Conservation (phyloP, 2,113 vertebrate genomes). For the Chloebia gouldiae region DNA sequence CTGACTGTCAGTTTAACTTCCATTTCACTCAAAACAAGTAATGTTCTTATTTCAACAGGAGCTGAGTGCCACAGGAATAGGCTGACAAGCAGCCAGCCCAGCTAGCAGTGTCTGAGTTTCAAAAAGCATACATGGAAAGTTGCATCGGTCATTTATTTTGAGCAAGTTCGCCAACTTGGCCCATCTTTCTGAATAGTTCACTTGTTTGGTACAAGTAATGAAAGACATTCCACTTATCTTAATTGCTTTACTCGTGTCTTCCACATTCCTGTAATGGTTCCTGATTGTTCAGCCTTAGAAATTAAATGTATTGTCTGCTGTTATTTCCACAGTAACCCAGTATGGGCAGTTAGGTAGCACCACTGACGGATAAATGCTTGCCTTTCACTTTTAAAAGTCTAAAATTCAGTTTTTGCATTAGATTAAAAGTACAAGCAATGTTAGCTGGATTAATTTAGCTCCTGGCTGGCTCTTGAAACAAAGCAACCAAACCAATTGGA, state of each 20-base stretch:
- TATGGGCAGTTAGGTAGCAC: neutral
- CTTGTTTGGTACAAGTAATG: conserved; percentile 26
- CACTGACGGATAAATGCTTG: neutral
- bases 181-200: conserved; percentile 1
- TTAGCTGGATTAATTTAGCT: neutral
- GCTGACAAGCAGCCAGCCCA: neutral
- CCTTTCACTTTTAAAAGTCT: neutral
- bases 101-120: neutral
- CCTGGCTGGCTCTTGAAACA: neutral
- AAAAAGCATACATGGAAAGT: conserved; percentile 34
- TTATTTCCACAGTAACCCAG: neutral
- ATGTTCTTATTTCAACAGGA: neutral
- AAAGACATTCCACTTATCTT: conserved; percentile 53
- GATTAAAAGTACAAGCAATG: neutral
- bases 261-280: conserved; percentile 33
- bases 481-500: neutral
- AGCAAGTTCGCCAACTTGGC: conserved; percentile 13
- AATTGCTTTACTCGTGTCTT: conserved; percentile 29
- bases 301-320: neutral
- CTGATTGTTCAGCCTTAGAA: conserved; percentile 1
- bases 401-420: neutral
- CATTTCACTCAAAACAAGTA: neutral
- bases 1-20: neutral
- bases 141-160: neutral
- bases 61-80: neutral